Percentiles rank a stretch among this genome's conserved stretches.
phyloP scores from a whole-genome alignment of 2,113 vertebrate species.

The Illadopsis cleaveri region DNA sequence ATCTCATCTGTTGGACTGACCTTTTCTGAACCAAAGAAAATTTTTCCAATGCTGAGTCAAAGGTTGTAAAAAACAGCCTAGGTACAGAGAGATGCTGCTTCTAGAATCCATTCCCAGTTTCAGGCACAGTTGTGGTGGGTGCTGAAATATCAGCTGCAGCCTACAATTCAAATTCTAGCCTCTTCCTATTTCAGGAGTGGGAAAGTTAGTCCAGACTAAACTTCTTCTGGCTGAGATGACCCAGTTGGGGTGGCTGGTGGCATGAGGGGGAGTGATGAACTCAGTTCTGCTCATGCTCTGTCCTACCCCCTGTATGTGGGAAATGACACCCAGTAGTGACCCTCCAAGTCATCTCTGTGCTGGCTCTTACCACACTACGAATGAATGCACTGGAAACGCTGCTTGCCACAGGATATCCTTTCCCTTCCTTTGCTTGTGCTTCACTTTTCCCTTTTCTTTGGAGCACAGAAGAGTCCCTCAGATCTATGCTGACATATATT shows the following conservation, averaged over 20 bases:
- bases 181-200: neutral
- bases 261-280: accelerated
- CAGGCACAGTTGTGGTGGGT: neutral
- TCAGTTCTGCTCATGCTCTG: neutral
- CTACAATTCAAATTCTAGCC: neutral
- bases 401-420: neutral
- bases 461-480: neutral
- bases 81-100: neutral
- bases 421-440: neutral
- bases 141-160: neutral
- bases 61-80: neutral
- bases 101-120: neutral
- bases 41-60: neutral
- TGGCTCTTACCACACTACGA: neutral
- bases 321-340: neutral
- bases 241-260: neutral
- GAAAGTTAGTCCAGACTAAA: neutral
- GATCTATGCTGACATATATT: neutral
- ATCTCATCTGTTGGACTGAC: neutral
- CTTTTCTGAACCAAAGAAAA: neutral
- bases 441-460: neutral
- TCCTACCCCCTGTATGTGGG: accelerated
- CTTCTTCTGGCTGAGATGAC: neutral
- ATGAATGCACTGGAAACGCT: neutral
- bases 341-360: accelerated